Evolutionary conservation across 2,888 invertebrate species (phyloP), one percentile per base, ranked within the genome.

Genomic region (Euplexia lucipara): DNA sequence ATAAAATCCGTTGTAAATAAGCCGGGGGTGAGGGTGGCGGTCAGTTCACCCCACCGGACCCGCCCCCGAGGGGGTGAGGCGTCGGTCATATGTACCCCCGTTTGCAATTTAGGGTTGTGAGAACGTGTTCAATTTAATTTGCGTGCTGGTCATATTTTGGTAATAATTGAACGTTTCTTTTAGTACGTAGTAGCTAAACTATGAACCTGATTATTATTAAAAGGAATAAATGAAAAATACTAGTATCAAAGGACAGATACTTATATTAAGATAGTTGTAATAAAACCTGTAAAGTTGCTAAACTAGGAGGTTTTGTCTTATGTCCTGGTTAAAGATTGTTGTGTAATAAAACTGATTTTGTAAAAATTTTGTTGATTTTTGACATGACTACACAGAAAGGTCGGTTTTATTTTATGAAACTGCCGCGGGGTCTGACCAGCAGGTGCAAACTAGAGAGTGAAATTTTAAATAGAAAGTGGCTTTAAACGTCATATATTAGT

Each of bases 1-100:
- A 92, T 91, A 91, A 90, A 87, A 86, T 88, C 84, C 82, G 89
- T 87, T 86, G 91, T 92, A 92, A 91, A 92, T 92, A 91, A 87
- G 85, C 76, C 51, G 37, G 75, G 80, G 78, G 79, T 10, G 83
- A 77, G 91, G 91, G 91, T 88, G 91, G 86, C 90, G 95, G 95
- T 94, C 95, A 94, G 92, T 91, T 81, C 81, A 78, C 85, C 88
- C 87, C 81, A 72, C 81, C 79, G 84, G 88, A 84, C 88, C 89
- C 88, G 89, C 86, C 88, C 85, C 83, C 81, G 59, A 52, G 81
- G 81, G 73, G 81, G 70, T 63, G 62, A 62, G 63, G 75, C 54
- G 66, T 47, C 65, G 78, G 80, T 71, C 77, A 79, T 75, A 64
- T 70, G 70, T 56, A 73, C 84, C 81, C 81, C 77, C 53, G 42